Evolutionary conservation across 1,140 invertebrate species (phyloP), one percentile per base, ranked within the genome.

Genomic region (Drosophila lini): DNA sequence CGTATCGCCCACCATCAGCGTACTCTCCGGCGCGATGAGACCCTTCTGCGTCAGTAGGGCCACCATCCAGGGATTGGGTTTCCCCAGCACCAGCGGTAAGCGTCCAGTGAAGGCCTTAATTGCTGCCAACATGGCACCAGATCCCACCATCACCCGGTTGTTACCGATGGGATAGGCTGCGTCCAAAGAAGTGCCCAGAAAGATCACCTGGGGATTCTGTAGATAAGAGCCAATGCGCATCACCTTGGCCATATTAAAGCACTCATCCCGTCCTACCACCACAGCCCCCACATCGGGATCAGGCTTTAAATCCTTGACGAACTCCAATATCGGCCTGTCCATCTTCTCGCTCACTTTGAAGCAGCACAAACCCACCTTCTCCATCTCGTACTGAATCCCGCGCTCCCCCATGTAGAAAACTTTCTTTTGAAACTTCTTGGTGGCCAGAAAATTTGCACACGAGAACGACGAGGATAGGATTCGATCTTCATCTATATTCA

Each of bases 1-100:
- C 84, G 81, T 90, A 40, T 89, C 84, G 10, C 84, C 84, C 32
- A 89, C 67, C 78, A 89, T 79, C 0, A 89, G 62, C 16, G 84
- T 89, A 11, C 52, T 90, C 8, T 73, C 61, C 11, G 85, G 85
- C 50, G 90, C 63, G 0, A 89, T 68, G 0, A 50, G 1, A 0
- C 53, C 74, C 9, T 34, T 28, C 4, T 31, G 19, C 1, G 44
- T 5, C 6, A 69, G 45, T 13, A 22, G 38, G 0, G 40, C n/a
- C 8, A 69, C 22, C 47, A 90, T 73, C 67, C 55, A 73, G 8
- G 85, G 85, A 84, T 89, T 89, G 1, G 84, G 84, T 32, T 89
- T 89, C 1, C 85, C 85, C 38, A 89, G 1, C 19, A 89, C 71
- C 3, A 90, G 36, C 0, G 84, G 84, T 15, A 28, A 59, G 5